Conservation (phyloP, 2,113 vertebrate species). For the Eupsittula cactorum region DNA sequence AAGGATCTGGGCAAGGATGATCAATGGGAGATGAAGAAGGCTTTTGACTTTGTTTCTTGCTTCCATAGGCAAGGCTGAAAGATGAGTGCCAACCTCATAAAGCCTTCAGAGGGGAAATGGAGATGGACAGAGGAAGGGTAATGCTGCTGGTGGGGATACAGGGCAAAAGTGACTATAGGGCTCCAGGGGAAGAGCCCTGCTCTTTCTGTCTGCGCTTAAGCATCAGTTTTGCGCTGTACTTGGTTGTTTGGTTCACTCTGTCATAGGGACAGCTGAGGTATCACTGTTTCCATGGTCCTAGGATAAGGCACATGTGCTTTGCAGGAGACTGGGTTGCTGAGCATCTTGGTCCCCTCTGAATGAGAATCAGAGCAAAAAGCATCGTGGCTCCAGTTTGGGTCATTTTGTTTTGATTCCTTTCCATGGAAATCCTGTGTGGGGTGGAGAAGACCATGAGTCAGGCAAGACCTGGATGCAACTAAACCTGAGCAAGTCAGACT, state of each 20-base stretch:
- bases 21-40: neutral
- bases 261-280: neutral
- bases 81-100: neutral
- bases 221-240: neutral
- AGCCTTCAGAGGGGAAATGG: neutral
- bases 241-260: neutral
- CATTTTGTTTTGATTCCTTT: neutral
- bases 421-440: neutral
- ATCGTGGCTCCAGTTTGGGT: accelerated
- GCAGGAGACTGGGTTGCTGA: neutral
- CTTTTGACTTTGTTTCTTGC: neutral
- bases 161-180: neutral
- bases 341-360: neutral
- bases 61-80: neutral
- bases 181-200: neutral
- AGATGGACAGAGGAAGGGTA: neutral
- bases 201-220: neutral
- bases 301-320: neutral
- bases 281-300: neutral
- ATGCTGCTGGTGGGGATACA: neutral
- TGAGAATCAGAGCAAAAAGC: neutral
- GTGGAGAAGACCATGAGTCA: neutral
- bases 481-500: neutral
- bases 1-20: neutral
- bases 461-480: neutral